Evolutionary conservation across 2,113 vertebrate genomes (phyloP).

Genomic region (Oryctolagus cuniculus): DNA sequence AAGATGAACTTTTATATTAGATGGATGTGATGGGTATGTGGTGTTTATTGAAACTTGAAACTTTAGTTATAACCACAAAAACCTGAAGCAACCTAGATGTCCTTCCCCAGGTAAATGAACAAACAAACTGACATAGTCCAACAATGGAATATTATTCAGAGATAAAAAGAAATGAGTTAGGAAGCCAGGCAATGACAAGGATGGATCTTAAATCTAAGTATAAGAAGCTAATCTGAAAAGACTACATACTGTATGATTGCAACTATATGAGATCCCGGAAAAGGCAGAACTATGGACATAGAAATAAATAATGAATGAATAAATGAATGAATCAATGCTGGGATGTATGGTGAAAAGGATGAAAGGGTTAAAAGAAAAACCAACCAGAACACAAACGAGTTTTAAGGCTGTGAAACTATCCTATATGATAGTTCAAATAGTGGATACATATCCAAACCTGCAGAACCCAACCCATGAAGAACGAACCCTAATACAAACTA

Average conservation of each 20-base stretch:
- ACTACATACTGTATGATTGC: neutral
- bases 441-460: neutral
- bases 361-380: neutral
- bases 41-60: neutral
- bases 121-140: neutral
- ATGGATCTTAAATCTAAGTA: neutral
- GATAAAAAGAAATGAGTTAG: slow-evolving; percentile 13
- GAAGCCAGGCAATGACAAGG: neutral
- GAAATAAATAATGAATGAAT: no score
- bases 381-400: neutral
- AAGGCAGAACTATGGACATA: no score
- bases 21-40: no score
- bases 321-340: no score
- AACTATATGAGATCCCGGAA: neutral
- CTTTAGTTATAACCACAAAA: neutral
- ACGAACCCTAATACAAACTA: neutral
- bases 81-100: slow-evolving; percentile 13
- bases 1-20: neutral
- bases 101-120: neutral
- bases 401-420: neutral
- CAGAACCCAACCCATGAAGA: neutral
- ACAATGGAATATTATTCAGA: neutral
- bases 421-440: neutral
- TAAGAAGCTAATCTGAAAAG: neutral
- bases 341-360: neutral